A percentile compares a stretch with the other conserved stretches of the same genome.
These are phyloP conservation scores for Siphamia tubifer DNA, from an alignment of 2,113 vertebrate genomes.

Conservation along the genomic window DNA sequence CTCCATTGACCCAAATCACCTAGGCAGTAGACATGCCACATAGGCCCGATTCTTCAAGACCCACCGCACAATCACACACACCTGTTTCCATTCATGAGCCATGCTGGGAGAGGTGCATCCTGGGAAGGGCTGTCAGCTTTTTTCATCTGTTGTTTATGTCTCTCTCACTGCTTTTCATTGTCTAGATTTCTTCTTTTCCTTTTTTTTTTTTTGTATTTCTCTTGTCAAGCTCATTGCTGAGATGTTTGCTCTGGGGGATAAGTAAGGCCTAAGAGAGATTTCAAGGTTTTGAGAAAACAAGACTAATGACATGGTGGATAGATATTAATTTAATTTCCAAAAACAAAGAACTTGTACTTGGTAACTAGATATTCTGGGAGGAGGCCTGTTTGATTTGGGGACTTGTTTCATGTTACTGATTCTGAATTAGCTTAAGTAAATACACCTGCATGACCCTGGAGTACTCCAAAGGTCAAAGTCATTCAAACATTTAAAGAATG, in stretches of 20 bases:
- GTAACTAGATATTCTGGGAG: conserved; percentile 65
- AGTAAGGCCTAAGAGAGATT: conserved; percentile 58
- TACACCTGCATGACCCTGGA: conserved; percentile 81
- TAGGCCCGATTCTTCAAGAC: conserved; percentile 81
- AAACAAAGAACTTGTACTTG: conserved; percentile 66
- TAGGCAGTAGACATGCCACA: conserved; percentile 85
- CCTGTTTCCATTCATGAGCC: conserved; percentile 85
- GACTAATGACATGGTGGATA: conserved; percentile 67
- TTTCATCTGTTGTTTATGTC: conserved; percentile 65
- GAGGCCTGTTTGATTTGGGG: conserved; percentile 71
- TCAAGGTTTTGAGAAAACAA: conserved; percentile 57
- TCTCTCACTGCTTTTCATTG: conserved; percentile 46
- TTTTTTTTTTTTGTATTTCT: conserved; percentile 52
- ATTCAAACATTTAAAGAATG: conserved; percentile 88
- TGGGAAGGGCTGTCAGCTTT: conserved; percentile 76
- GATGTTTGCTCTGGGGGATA: conserved; percentile 65
- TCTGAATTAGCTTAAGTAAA: conserved; percentile 83
- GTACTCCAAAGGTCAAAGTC: conserved; percentile 82
- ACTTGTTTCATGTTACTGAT: conserved; percentile 81
- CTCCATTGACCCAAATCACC: conserved; percentile 87
- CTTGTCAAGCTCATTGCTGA: conserved; percentile 65
- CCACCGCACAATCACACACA: conserved; percentile 85
- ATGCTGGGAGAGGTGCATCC: conserved; percentile 73
- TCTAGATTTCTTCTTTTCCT: conserved; percentile 13
- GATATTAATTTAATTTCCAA: conserved; percentile 78